Conservation (phyloP, 2,888 invertebrate genomes). For the Drosophila lutescens region DNA sequence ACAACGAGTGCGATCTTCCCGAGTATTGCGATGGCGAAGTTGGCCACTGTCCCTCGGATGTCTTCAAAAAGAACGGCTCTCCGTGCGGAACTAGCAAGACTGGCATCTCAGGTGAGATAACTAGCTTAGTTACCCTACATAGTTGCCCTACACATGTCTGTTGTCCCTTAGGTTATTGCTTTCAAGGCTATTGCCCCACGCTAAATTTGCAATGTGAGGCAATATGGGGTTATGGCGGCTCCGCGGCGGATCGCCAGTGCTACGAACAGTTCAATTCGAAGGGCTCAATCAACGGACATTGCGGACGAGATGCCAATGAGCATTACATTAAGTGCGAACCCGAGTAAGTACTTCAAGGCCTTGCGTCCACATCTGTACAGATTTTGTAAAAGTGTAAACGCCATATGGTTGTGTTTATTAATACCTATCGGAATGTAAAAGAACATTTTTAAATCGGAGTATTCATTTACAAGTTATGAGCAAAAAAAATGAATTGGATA, state of each 20-base stretch:
- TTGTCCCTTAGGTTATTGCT: slow-evolving; percentile 90
- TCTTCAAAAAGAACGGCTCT: slow-evolving; percentile 96
- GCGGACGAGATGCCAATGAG: slow-evolving; percentile 91
- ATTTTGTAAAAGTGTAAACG: no score
- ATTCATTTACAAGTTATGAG: no score
- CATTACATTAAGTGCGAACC: slow-evolving; percentile 93
- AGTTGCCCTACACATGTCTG: background rate
- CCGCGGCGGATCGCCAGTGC: slow-evolving; percentile 93
- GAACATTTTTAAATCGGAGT: no score
- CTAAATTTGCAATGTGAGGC: slow-evolving; percentile 94
- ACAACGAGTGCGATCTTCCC: slow-evolving; percentile 97
- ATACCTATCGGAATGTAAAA: no score
- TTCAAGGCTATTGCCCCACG: slow-evolving; percentile 96
- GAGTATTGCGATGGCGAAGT: slow-evolving; percentile 95
- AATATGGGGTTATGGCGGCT: slow-evolving; percentile 96
- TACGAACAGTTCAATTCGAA: slow-evolving; percentile 98
- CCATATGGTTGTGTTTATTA: no score
- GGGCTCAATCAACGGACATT: slow-evolving; percentile 97
- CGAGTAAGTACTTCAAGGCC: slow-evolving; percentile 87
- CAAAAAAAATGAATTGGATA: no score
- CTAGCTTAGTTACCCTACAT: no score
- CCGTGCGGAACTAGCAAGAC: slow-evolving; percentile 88
- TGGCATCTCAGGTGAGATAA: slow-evolving; percentile 80
- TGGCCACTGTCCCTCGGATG: slow-evolving; percentile 95
- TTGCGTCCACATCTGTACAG: no score